Percentiles rank a stretch among this genome's conserved stretches.
Conservation (phyloP, 2,888 invertebrate species). For the Oasisia sp. region DNA sequence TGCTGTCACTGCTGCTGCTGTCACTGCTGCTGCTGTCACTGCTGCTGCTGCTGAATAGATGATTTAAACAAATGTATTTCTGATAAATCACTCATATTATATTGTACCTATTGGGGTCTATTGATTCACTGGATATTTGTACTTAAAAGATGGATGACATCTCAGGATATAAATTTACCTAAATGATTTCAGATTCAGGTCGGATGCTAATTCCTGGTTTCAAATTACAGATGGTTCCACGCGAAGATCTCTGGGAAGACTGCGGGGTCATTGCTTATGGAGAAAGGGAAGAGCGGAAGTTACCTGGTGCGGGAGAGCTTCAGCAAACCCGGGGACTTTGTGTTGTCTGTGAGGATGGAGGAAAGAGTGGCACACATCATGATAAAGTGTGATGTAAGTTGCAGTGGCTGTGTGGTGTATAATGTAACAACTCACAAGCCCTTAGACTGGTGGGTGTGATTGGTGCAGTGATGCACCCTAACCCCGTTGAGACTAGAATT, state of each 20-base stretch:
- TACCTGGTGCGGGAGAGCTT: slow-evolving; percentile 95
- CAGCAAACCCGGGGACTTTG: slow-evolving; percentile 95
- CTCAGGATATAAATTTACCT: neutral
- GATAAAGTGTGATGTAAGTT: slow-evolving; percentile 73
- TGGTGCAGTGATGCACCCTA: no score
- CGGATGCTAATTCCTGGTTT: neutral
- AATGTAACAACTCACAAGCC: neutral
- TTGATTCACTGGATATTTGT: no score
- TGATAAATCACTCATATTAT: no score
- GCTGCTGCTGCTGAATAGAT: no score
- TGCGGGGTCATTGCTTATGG: slow-evolving; percentile 88
- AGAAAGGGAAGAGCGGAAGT: slow-evolving; percentile 93
- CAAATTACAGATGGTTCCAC: slow-evolving; percentile 75
- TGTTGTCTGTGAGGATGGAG: slow-evolving; percentile 87
- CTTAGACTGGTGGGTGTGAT: no score
- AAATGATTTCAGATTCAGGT: neutral
- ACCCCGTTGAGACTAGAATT: no score
- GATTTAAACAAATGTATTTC: no score
- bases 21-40: no score
- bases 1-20: no score
- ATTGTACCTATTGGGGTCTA: no score
- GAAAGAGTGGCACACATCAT: slow-evolving; percentile 97
- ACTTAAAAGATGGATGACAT: neutral
- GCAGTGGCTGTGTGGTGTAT: neutral
- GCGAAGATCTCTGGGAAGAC: slow-evolving; percentile 93